A percentile compares a stretch with the other conserved stretches of the same genome.
Evolutionary conservation across 2,888 invertebrate genomes (phyloP).

Genomic region (Acanthoscelides obtectus): DNA sequence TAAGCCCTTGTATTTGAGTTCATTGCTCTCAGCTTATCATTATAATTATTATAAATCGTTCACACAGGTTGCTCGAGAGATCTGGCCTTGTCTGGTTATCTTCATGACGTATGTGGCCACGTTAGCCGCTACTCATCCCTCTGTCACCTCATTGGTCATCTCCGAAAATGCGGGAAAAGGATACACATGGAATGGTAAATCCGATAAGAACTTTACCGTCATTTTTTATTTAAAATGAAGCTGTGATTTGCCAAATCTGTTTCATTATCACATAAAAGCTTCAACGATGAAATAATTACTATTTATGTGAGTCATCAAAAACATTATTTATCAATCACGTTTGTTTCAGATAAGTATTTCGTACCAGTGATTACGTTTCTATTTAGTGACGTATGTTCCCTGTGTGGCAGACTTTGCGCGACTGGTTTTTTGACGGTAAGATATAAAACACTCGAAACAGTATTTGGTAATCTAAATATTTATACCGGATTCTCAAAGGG

Average conservation of each 20-base stretch:
- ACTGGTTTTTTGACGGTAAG: conserved; percentile 16
- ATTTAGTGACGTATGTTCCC: conserved; percentile 19
- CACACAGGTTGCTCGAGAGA: conserved; percentile 2
- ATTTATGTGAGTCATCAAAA: too few species aligned
- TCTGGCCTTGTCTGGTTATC: conserved; percentile 17
- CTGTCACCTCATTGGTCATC: conserved; percentile 18
- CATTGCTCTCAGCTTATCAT: too few species aligned
- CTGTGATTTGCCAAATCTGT: conserved; percentile 9
- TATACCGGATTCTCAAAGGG: too few species aligned
- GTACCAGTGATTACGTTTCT: conserved; percentile 25
- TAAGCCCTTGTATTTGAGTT: too few species aligned
- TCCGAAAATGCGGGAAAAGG: conserved; percentile 17
- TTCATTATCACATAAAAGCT: too few species aligned
- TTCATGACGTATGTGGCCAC: conserved; percentile 10
- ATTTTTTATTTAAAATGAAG: neutral
- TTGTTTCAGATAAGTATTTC: conserved; percentile 22
- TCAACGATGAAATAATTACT: too few species aligned
- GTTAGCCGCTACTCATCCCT: conserved; percentile 15
- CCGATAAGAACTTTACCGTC: neutral
- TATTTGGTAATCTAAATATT: too few species aligned
- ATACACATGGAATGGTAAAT: conserved; percentile 19
- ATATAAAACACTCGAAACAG: too few species aligned
- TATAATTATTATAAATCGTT: too few species aligned
- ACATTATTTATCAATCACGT: too few species aligned
- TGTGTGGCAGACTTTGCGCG: conserved; percentile 21